phyloP scores from a whole-genome alignment of 2,113 vertebrate genomes.

The Xiphorhynchus elegans region DNA sequence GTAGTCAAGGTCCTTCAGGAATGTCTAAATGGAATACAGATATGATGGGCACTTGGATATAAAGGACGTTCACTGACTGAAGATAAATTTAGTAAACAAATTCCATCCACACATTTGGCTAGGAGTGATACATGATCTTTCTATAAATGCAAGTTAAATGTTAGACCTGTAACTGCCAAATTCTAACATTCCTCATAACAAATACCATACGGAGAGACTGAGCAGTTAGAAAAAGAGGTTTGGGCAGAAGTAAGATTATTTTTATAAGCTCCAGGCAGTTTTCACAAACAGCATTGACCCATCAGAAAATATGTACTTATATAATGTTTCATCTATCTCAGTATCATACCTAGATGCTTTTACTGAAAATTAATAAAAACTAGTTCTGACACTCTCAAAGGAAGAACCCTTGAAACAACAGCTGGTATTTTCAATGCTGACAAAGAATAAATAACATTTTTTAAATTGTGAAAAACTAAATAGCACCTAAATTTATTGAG shows the following conservation, averaged over 20 bases:
- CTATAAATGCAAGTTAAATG: background rate
- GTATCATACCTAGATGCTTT: background rate
- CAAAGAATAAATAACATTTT: background rate
- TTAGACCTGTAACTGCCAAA: background rate
- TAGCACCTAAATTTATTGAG: background rate
- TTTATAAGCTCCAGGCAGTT: background rate
- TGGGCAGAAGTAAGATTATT: background rate
- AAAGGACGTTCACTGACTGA: background rate
- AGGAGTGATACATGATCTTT: background rate
- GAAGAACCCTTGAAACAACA: background rate
- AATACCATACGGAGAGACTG: background rate
- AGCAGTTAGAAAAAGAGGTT: background rate
- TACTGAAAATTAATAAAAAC: background rate
- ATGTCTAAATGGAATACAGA: background rate
- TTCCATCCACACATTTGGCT: background rate
- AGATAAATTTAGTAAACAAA: background rate
- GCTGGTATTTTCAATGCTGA: background rate
- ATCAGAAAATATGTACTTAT: background rate
- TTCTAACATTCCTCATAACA: background rate
- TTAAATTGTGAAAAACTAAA: background rate
- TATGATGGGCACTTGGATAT: background rate
- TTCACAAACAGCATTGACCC: background rate
- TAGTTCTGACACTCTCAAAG: background rate
- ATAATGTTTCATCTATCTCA: background rate
- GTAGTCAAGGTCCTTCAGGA: background rate